Conservation (phyloP, 2,888 invertebrate species). For the Chymomyza fuscimana region DNA sequence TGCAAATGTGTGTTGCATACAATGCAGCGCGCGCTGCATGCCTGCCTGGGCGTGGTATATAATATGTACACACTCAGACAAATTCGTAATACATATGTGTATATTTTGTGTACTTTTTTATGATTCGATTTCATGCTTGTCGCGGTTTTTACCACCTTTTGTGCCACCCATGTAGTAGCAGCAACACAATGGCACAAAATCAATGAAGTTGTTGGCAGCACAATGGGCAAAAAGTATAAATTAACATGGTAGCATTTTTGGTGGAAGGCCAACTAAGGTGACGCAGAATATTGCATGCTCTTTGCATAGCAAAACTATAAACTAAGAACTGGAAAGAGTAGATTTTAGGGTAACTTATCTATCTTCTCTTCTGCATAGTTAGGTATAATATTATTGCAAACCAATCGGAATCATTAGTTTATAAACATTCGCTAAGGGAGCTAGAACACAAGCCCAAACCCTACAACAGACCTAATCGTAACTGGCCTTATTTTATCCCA, state of each 20-base stretch:
- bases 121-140: slow-evolving; percentile 48
- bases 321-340: too few relatives aligned
- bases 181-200: slow-evolving; percentile 58
- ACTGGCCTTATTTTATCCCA: too few relatives aligned
- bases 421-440: too few relatives aligned
- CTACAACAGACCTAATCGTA: too few relatives aligned
- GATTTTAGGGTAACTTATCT: too few relatives aligned
- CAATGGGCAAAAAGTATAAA: slow-evolving; percentile 25
- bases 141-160: slow-evolving; percentile 35
- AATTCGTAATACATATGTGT: slow-evolving; percentile 6
- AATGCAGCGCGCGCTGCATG: slow-evolving; percentile 4
- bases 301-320: too few relatives aligned
- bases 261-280: too few relatives aligned
- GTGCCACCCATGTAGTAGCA: slow-evolving; percentile 19
- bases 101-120: slow-evolving; percentile 21
- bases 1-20: slow-evolving; percentile 51
- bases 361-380: too few relatives aligned
- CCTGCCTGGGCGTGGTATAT: slow-evolving; percentile 43
- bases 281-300: too few relatives aligned
- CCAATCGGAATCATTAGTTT: too few relatives aligned
- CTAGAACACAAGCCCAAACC: too few relatives aligned
- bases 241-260: not conserved
- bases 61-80: not conserved
- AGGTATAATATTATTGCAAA: too few relatives aligned
- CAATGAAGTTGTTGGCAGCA: slow-evolving; percentile 56